Conservation (phyloP, 1,140 invertebrate genomes). For the Bombus pascuorum region DNA sequence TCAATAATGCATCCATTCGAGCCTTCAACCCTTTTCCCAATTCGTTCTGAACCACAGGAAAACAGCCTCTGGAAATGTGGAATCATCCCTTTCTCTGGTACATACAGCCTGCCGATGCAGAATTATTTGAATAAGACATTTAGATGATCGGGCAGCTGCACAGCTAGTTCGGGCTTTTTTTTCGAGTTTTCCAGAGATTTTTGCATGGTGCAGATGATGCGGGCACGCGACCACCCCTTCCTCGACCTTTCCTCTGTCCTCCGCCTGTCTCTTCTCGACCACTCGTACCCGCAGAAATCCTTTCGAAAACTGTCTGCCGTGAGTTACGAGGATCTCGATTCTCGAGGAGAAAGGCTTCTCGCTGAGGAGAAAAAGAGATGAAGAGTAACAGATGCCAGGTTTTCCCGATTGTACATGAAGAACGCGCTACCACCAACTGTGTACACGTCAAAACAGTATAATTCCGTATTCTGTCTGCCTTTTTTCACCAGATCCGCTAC, state of each 20-base stretch:
- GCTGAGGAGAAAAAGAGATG: slow-evolving; percentile 14
- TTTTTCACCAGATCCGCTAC: neutral
- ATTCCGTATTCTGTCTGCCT: slow-evolving; percentile 46
- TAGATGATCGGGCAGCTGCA: slow-evolving; percentile 57
- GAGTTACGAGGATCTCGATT: slow-evolving; percentile 63
- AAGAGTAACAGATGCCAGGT: slow-evolving; percentile 48
- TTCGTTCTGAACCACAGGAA: slow-evolving; percentile 34
- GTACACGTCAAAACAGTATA: slow-evolving; percentile 74
- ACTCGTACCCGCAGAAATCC: slow-evolving; percentile 57
- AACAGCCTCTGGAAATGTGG: slow-evolving; percentile 53
- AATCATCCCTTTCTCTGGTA: slow-evolving; percentile 48
- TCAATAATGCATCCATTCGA: slow-evolving; percentile 54
- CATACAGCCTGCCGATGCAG: neutral
- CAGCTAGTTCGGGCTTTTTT: slow-evolving; percentile 53
- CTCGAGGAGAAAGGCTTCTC: neutral
- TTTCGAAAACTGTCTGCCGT: slow-evolving; percentile 62
- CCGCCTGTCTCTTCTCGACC: slow-evolving; percentile 1
- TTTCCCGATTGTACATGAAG: slow-evolving; percentile 49
- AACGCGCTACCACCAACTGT: slow-evolving; percentile 65
- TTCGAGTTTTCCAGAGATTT: slow-evolving; percentile 71
- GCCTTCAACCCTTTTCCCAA: slow-evolving; percentile 65
- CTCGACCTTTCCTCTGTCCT: slow-evolving; percentile 1
- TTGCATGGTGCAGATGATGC: slow-evolving; percentile 72
- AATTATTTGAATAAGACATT: slow-evolving; percentile 76
- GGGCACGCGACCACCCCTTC: slow-evolving; percentile 73